phyloP scores from a whole-genome alignment of 2,797 vertebrate species.

The Bradypodion pumilum region DNA sequence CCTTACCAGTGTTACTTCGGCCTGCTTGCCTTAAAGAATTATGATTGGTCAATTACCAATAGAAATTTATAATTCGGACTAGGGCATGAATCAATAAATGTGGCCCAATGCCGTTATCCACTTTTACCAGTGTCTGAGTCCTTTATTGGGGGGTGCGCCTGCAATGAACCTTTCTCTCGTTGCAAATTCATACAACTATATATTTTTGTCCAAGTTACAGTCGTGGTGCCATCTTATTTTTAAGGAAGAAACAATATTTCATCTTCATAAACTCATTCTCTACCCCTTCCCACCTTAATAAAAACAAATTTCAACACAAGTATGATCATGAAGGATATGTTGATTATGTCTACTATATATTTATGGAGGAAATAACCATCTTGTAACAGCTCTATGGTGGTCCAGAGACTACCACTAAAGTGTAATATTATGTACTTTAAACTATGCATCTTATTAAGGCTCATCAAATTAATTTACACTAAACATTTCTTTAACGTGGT shows the following conservation, averaged over 20 bases:
- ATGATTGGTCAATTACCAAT: too few species aligned
- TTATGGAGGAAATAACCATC: conserved; percentile 63
- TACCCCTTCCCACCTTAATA: conserved; percentile 62
- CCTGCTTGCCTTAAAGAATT: too few species aligned
- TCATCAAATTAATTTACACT: conserved; percentile 54
- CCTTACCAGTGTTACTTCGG: too few species aligned
- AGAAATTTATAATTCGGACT: too few species aligned
- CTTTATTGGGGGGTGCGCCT: too few species aligned
- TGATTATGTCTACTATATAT: conserved; percentile 50
- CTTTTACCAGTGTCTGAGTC: too few species aligned
- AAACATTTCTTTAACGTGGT: conserved; percentile 53
- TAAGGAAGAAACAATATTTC: conserved; percentile 56
- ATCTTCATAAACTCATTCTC: conserved; percentile 49
- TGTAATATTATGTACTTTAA: conserved; percentile 61
- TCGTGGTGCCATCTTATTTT: conserved; percentile 38
- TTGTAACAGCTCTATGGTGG: conserved; percentile 53
- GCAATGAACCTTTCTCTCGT: not conserved
- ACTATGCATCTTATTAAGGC: conserved; percentile 32
- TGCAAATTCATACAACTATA: conserved; percentile 40
- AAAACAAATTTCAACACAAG: conserved; percentile 58
- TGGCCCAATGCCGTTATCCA: too few species aligned
- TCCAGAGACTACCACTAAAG: conserved; percentile 54
- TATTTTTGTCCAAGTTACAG: conserved; percentile 50
- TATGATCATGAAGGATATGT: conserved; percentile 49
- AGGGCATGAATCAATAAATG: too few species aligned